Evolutionary conservation across 2,888 invertebrate genomes (phyloP), one percentile per base, ranked within the genome.

Genomic region (Platycnemis pennipes): DNA sequence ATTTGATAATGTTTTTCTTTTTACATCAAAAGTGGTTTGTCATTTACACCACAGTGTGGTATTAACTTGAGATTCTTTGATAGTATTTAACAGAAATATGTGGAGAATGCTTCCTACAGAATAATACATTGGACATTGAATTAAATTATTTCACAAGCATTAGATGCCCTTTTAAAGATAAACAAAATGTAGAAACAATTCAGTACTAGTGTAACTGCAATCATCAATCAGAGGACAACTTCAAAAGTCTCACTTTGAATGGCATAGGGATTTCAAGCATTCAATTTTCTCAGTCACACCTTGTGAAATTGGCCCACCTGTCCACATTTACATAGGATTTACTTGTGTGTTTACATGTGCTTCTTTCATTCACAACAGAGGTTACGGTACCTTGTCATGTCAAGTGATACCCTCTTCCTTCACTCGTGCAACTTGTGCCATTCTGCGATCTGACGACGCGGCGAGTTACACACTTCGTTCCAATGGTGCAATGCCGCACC

Each of bases 391-490:
- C 91, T 91, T 91, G 56, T 91, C 44, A 91, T 91, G 42, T 89
- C 77, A 63, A 69, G 37, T 19, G 44, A 63, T 91, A 63, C 91
- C 49, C 26, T 94, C 49, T 46, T 45, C 88, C 94, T 94, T 97
- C 98, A 99, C 97, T 99, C 99, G 97, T 98, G 98, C 96, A 99
- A 97, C 97, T 99, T 99, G 97, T 99, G 99, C 99, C 99, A 99
- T 97, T 99, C 99, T 95, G 99, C 99, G 96, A 99, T 99, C 97
- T 99, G 99, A 95, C 99, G 98, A 95, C 99, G 98, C 94, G 99
- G 99, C 95, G 99, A 99, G 96, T 98, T 99, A 97, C 99, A 98
- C 95, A 99, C 99, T 97, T 99, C 99, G 96, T 98, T 98, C 99
- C 99, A 99, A 97, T 99, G 99, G 96, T 98, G 99, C 42, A 98